Evolutionary conservation across 2,113 vertebrate species (phyloP).

Genomic region (Heptranchias perlo): DNA sequence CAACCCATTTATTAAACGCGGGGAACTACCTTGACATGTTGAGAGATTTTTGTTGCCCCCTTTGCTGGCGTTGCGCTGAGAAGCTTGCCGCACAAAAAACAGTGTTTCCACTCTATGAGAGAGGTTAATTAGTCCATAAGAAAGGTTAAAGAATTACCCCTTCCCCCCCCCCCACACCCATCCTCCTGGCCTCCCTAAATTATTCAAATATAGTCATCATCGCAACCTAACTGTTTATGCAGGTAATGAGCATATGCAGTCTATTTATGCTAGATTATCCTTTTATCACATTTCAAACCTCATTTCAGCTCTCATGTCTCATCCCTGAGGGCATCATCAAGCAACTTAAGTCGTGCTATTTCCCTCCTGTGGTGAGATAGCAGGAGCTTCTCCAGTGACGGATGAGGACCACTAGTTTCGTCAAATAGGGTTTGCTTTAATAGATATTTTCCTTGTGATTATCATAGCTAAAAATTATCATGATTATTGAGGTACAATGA

Average conservation of each 20-base stretch:
- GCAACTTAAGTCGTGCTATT: slow-evolving; percentile 76
- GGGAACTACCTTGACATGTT: neutral
- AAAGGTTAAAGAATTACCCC: slow-evolving; percentile 29
- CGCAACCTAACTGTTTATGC: slow-evolving; percentile 48
- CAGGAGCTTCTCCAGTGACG: slow-evolving; percentile 70
- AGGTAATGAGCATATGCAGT: slow-evolving; percentile 66
- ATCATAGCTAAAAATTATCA: slow-evolving; percentile 78
- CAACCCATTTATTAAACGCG: neutral
- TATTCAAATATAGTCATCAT: slow-evolving; percentile 42
- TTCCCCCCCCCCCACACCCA: too few relatives aligned
- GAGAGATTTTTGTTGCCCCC: neutral
- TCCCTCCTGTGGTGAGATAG: slow-evolving; percentile 71
- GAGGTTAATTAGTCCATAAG: neutral
- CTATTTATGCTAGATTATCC: slow-evolving; percentile 77
- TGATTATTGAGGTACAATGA: slow-evolving; percentile 75
- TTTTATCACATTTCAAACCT: slow-evolving; percentile 75
- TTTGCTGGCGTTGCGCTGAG: neutral
- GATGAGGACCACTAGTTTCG: slow-evolving; percentile 73
- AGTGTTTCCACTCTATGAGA: neutral
- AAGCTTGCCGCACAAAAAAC: neutral
- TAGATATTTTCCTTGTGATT: slow-evolving; percentile 76
- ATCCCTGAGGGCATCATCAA: slow-evolving; percentile 72
- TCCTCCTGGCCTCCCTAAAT: slow-evolving; percentile 11
- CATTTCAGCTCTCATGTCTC: slow-evolving; percentile 68
- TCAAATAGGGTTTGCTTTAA: slow-evolving; percentile 72